These are phyloP conservation scores for Sycobia sp. DNA, from an alignment of 1,140 invertebrate genomes.

Conservation along the genomic window DNA sequence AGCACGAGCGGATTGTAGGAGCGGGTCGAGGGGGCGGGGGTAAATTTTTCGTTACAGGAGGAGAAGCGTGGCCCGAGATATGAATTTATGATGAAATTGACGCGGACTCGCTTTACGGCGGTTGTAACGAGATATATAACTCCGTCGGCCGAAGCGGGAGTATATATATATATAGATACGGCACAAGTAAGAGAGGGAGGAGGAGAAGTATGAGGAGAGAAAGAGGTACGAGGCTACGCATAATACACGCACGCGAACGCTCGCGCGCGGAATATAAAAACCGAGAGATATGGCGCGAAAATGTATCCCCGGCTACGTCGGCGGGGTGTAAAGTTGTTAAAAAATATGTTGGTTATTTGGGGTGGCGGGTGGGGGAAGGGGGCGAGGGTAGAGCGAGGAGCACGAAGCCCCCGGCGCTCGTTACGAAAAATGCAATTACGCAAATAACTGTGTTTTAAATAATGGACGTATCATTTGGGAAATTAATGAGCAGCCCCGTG, in stretches of 20 bases:
- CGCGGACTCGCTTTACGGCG: conserved; percentile 3
- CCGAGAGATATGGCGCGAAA: conserved; percentile 9
- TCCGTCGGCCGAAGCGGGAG: conserved; percentile 18
- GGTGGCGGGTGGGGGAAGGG: neutral
- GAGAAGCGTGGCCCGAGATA: conserved; percentile 15
- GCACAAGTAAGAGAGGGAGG: too few relatives aligned
- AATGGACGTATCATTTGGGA: too few relatives aligned
- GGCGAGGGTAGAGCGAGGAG: neutral
- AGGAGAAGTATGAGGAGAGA: too few relatives aligned
- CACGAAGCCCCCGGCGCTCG: too few relatives aligned
- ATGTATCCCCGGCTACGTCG: neutral
- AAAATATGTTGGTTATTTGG: too few relatives aligned
- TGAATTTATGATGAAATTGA: conserved; percentile 28
- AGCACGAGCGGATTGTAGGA: too few relatives aligned
- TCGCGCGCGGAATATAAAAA: conserved; percentile 14
- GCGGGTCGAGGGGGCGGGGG: neutral
- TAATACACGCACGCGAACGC: conserved; percentile 1
- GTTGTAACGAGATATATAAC: conserved; percentile 19
- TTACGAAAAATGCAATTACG: conserved; percentile 1
- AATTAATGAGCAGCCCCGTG: too few relatives aligned
- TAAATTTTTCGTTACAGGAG: neutral
- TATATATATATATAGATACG: too few relatives aligned
- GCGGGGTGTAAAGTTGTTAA: too few relatives aligned
- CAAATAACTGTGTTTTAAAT: conserved; percentile 9
- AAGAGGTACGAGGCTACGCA: too few relatives aligned